Base-by-base conservation (phyloP, 2,888 invertebrate species). In the Agrypnus murinus region DNA sequence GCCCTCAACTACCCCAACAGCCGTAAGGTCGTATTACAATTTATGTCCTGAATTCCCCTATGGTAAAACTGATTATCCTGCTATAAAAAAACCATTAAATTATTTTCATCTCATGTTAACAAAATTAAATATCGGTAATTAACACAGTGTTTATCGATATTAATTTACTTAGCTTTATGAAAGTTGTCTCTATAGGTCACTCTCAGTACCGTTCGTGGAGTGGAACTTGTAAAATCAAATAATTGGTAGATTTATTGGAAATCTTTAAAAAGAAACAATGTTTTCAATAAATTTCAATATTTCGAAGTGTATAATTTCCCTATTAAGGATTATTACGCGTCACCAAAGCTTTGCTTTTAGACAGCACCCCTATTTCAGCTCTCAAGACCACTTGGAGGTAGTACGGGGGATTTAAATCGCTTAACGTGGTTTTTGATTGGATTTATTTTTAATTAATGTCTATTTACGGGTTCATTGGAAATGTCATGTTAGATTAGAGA, bases 401-500 rank as follows among this genome's bases (percentile, higher is more conserved):
- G n/a, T 53, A 66, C 53, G 40, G 53, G 25, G 60, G 70, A 72
- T 74, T 72, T 71, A 69, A 74, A 73, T 71, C 71, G 71, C 66
- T 70, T 74, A 67, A 59, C 71, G 68, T 64, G 77, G 76, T 75
- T 77, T 78, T 78, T 75, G 78, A 77, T 77, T 75, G 78, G 75
- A 77, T 79, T 78, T 78, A 77, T 78, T 79, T 78, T 77, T 78
- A 79, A 79, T 79, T 78, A 79, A 79, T 77, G 78, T 75, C 78
- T 77, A 75, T 77, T 78, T 78, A 74, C 74, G 73, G 72, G 74
- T 62, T 75, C 69, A 69, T 73, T 75, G 68, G 71, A 74, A 68
- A 75, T 75, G 78, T 78, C 76, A 72, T 50, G 67, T 58, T 71
- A 25, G 2, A 25, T 25, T 25, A 3, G 5, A 5, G 48, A 48